Conservation (phyloP, 1,140 invertebrate species). For the Elysia chlorotica region DNA sequence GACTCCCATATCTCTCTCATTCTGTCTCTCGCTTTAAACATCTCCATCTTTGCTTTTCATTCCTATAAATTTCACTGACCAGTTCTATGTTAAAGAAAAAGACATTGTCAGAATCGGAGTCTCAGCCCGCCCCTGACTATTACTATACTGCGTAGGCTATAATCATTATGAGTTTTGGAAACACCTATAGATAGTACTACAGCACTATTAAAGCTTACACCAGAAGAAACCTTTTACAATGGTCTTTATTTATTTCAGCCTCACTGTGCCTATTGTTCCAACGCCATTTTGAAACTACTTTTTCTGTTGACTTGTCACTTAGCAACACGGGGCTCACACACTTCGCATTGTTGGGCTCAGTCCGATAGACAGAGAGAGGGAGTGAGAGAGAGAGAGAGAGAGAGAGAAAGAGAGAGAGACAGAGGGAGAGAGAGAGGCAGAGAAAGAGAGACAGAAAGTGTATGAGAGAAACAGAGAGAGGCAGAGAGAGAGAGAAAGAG, state of each 20-base stretch:
- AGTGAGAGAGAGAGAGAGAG: conserved; percentile 2
- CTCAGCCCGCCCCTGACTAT: background rate
- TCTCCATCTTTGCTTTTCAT: background rate
- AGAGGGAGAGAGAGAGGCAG: background rate
- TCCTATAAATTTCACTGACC: background rate
- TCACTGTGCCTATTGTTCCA: background rate
- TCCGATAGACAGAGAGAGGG: background rate
- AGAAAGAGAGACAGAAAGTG: too few relatives aligned
- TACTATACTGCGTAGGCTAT: background rate
- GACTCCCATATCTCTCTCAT: background rate
- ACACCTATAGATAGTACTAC: too few relatives aligned
- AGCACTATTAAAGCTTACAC: too few relatives aligned
- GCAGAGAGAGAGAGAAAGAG: too few relatives aligned
- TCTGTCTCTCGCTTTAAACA: background rate
- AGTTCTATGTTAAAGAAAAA: too few relatives aligned
- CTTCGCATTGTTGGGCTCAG: background rate
- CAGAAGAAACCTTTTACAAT: too few relatives aligned
- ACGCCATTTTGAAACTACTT: background rate
- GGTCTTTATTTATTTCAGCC: background rate
- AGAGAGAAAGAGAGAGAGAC: background rate
- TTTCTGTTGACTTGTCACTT: background rate
- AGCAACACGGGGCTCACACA: background rate
- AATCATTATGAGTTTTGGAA: background rate
- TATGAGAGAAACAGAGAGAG: too few relatives aligned
- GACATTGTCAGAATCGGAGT: too few relatives aligned